These are phyloP conservation scores for Garra rufa DNA, from an alignment of 2,113 vertebrate species.

Conservation along the genomic window DNA sequence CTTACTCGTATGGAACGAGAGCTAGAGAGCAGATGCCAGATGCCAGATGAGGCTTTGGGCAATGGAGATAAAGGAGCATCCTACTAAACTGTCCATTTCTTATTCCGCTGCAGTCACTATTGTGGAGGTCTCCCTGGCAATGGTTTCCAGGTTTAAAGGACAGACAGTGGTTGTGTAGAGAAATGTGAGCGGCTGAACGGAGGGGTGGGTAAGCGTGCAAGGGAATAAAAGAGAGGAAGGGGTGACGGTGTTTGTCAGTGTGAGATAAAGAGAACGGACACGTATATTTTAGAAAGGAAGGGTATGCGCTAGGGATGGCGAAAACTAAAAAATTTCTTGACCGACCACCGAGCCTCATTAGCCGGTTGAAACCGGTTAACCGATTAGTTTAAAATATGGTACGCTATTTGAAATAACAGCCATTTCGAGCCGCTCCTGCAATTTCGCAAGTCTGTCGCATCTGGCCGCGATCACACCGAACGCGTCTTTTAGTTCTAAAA, in stretches of 20 bases:
- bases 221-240: constrained; percentile 14
- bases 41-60: not conserved
- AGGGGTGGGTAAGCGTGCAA: not conserved
- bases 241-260: not conserved
- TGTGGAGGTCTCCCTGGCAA: constrained; percentile 31
- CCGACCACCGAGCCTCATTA: no score
- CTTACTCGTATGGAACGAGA: constrained; percentile 18
- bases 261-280: constrained; percentile 2
- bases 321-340: no score
- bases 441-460: no score
- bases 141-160: constrained; percentile 18
- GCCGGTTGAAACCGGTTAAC: no score
- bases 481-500: no score
- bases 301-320: no score
- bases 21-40: constrained; percentile 34
- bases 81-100: constrained; percentile 17
- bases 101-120: constrained; percentile 39
- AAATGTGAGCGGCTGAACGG: not conserved
- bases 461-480: no score
- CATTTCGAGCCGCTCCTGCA: no score
- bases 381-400: no score
- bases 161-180: constrained; percentile 25
- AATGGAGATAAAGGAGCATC: constrained; percentile 45
- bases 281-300: not conserved
- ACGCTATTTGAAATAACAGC: no score